Base-by-base conservation (phyloP, 2,888 invertebrate genomes). In the Agrochola lychnidis region DNA sequence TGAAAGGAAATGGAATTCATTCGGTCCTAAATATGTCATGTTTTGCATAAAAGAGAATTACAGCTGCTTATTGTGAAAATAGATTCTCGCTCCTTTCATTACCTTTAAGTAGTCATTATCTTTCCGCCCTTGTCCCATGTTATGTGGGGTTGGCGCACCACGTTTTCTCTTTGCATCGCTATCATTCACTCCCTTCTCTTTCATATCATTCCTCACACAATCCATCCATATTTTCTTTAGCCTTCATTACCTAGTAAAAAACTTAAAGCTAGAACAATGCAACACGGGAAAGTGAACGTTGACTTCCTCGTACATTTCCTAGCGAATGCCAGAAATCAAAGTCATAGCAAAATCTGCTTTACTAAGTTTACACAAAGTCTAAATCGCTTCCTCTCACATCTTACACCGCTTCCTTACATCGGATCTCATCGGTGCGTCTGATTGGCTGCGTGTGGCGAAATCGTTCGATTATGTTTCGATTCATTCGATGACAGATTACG, bases 381-480 rank as follows among this genome's bases (percentile, higher is more conserved):
- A 68, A 78, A 80, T 73, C 87, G 87, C 86, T 81, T 10, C 70
- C 67, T 85, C 85, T 87, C 79, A 5, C 67, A 42, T 61, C 76
- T 90, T 87, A 81, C 7, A 85, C 93, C 91, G 78, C 88, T 75
- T 74, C 81, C 86, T 88, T 79, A 91, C 91, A 92, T 94, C 91
- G 94, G 92, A 96, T 94, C 95, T 93, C 94, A 96, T 95, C 95
- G 94, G 92, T 84, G 90, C 93, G 90, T 94, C 92, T 95, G 96
- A 96, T 96, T 96, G 96, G 96, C 93, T 94, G 95, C 95, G 96
- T 96, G 95, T 96, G 96, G 96, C 96, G 92, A 96, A 96, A 95
- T 96, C 94, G 94, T 94, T 91, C 92, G 91, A 92, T 90, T 93
- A 93, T 94, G 93, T 94, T 95, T 94, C 95, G 95, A 94, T 95